Evolutionary conservation across 2,797 vertebrate species (phyloP).

Genomic region (Tapirus indicus): DNA sequence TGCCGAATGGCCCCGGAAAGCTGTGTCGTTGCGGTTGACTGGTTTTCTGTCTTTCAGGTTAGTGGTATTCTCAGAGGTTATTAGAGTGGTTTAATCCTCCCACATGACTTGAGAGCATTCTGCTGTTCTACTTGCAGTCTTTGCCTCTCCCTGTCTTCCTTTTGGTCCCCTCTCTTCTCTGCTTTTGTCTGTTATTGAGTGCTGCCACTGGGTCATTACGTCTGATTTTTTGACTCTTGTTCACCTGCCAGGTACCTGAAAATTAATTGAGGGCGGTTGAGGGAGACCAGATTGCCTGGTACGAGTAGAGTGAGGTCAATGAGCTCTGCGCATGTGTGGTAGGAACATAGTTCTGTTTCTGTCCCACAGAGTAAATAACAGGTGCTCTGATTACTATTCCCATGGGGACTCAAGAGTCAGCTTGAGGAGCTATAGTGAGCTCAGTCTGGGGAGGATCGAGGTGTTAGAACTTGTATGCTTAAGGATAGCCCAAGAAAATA

Average conservation of each 20-base stretch:
- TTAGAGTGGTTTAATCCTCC: neutral
- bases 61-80: neutral
- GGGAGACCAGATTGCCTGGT: neutral
- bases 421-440: neutral
- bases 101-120: neutral
- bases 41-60: neutral
- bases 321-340: neutral
- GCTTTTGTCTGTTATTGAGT: neutral
- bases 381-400: neutral
- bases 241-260: neutral
- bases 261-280: neutral
- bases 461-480: neutral
- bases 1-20: too few species aligned
- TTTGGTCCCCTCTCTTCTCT: neutral
- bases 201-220: neutral
- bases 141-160: neutral
- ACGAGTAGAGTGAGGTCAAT: neutral
- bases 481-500: neutral
- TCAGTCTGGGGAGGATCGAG: neutral
- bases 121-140: neutral
- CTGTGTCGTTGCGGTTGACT: neutral
- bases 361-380: neutral
- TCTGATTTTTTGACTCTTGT: neutral
- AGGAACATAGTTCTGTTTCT: neutral
- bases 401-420: neutral